These are phyloP conservation scores for Platorchestia sp. DNA, from an alignment of 1,140 invertebrate species.

Conservation along the genomic window DNA sequence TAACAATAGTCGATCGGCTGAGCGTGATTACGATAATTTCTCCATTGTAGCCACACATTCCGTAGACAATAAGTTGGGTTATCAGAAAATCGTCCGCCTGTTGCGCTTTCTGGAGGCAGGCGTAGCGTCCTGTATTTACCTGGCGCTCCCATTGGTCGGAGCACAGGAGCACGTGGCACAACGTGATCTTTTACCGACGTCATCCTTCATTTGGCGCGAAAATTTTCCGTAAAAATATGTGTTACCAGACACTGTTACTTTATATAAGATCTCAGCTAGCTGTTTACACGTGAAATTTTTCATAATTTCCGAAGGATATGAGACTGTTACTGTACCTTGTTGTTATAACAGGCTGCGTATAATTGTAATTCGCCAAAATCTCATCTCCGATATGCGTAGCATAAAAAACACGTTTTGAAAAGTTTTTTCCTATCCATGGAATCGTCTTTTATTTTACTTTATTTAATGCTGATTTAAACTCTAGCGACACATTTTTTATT, in stretches of 20 bases:
- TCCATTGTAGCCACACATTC: background rate
- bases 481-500: no score
- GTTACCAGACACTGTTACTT: background rate
- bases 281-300: background rate
- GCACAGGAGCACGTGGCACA: background rate
- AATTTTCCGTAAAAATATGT: background rate
- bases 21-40: background rate
- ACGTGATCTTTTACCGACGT: background rate
- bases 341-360: no score
- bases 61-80: background rate
- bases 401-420: no score
- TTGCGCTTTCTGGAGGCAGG: background rate
- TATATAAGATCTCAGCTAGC: background rate
- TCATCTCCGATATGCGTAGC: no score
- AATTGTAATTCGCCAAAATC: no score
- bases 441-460: no score
- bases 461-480: no score
- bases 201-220: background rate
- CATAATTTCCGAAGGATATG: background rate
- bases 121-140: no score
- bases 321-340: no score
- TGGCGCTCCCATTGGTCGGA: no score
- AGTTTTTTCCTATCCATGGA: no score
- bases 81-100: background rate
- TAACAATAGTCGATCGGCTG: background rate